Base-by-base conservation (phyloP, 2,797 vertebrate genomes). In the Xyrichtys novacula region DNA sequence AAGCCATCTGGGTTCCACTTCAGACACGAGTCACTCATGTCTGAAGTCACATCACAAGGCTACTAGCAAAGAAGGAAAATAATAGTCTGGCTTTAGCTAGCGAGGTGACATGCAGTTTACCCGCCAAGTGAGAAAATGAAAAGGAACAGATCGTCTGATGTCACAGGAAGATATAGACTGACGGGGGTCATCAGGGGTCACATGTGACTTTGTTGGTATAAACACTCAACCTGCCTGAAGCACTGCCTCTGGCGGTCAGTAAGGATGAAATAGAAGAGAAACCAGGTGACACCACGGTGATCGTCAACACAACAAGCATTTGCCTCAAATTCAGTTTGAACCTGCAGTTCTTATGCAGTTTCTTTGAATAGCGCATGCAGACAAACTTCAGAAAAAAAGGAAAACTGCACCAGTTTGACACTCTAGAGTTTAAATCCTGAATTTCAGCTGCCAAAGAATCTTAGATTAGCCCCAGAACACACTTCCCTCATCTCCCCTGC, bases 281-380 rank as follows among this genome's bases (percentile, higher is more conserved):
- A 80, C 59, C 71, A 82, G 80, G 77, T 86, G 76, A 91, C 76
- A 74, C 62, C 34, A 34, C 56, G 49, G 36, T 63, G 60, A 65
- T 50, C 44, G 42, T 54, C 47, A 71, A 34, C 82, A 39, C 43
- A 12, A 36, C n/a, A 31, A 53, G 57, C 31, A 20, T 53, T 60
- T 81, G 55, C 53, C 65, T 71, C 32, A 2, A 72, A 69, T 72
- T 71, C 67, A 78, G 58, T 69, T 36, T 55, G 28, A 68, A 50
- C 12, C 20, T 47, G 34, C 32, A 28, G 57, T 59, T 5, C 11
- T 46, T 8, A 12, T 60, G 34, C 19, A 32, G 23, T 50, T 23
- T 14, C 1, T 75, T 9, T 39, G 40, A 34, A 2, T 36, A n/a
- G 14, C 32, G 7, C 6, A 8, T 63, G 6, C 4, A 42, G n/a